Evolutionary conservation across 2,797 vertebrate genomes (phyloP).

Genomic region (Sphenodon punctatus): DNA sequence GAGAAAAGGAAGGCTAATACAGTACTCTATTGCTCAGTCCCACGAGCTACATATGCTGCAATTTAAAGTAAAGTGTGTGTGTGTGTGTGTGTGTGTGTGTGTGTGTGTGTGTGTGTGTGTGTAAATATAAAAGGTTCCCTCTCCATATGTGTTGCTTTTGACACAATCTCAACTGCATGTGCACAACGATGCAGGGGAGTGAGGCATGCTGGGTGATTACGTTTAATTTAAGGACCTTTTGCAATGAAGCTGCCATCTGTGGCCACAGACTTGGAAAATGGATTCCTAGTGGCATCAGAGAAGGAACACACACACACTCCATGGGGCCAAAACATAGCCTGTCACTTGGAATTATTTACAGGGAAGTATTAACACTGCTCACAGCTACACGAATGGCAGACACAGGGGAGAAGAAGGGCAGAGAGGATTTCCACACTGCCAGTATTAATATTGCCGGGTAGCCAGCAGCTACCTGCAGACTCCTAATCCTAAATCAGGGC

Average conservation of each 20-base stretch:
- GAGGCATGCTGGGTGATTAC: background rate
- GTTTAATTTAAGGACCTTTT: background rate
- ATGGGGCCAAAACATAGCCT: background rate
- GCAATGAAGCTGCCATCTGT: background rate
- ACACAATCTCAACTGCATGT: background rate
- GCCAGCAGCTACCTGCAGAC: background rate
- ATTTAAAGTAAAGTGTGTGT: too few species aligned
- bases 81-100: too few species aligned
- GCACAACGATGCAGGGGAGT: background rate
- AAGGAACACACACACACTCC: background rate
- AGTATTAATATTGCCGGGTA: background rate
- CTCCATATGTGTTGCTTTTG: too few species aligned
- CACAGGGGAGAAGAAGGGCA: background rate
- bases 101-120: too few species aligned
- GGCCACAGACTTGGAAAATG: background rate
- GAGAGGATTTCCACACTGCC: background rate
- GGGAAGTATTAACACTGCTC: background rate
- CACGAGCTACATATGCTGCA: background rate
- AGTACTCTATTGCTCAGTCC: too few species aligned
- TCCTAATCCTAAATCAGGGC: background rate
- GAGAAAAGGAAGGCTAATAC: too few species aligned
- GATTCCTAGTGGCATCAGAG: background rate
- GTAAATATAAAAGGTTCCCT: background rate
- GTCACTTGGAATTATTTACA: background rate
- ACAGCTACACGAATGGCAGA: background rate